Evolutionary conservation across 2,888 invertebrate genomes (phyloP).

Genomic region (Sylvicola cinctus): DNA sequence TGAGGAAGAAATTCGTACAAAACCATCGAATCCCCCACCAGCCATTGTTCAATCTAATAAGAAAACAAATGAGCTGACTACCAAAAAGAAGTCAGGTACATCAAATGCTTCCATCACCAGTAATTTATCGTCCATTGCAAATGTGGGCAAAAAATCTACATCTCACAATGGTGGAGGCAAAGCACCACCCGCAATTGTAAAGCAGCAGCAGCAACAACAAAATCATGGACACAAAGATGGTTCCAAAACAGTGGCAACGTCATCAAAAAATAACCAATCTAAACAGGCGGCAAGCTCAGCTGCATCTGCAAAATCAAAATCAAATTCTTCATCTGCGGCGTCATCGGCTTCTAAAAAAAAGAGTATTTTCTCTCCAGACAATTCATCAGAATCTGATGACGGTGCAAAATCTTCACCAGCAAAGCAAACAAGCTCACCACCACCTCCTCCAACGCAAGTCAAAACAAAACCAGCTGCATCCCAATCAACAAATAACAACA

Average conservation of each 20-base stretch:
- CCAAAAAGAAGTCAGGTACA: conserved; percentile 2
- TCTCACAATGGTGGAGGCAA: conserved; percentile 22
- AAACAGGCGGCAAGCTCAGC: conserved; percentile 11
- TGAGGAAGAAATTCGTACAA: conserved; percentile 31
- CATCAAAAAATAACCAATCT: conserved; percentile 15
- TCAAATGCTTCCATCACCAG: conserved; percentile 16
- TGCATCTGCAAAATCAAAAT: conserved; percentile 5
- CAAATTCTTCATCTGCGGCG: conserved; percentile 6
- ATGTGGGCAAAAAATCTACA: not conserved
- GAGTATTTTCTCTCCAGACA: conserved; percentile 67
- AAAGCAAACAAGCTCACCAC: conserved; percentile 6
- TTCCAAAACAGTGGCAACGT: conserved; percentile 7
- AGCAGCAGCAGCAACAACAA: conserved; percentile 10
- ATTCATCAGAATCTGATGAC: conserved; percentile 40
- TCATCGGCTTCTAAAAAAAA: conserved; percentile 33
- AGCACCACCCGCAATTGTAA: conserved; percentile 17
- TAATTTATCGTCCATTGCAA: conserved; percentile 17
- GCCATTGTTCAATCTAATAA: conserved; percentile 12
- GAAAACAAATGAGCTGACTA: conserved; percentile 14
- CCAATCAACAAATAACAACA: conserved; percentile 6
- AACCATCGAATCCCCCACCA: conserved; percentile 16
- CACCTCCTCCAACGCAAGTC: conserved; percentile 5
- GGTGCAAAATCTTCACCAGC: conserved; percentile 12
- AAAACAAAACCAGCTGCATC: conserved; percentile 20
- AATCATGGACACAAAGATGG: not conserved